Base-by-base conservation (phyloP, 2,888 invertebrate genomes). In the Pammene aurita region DNA sequence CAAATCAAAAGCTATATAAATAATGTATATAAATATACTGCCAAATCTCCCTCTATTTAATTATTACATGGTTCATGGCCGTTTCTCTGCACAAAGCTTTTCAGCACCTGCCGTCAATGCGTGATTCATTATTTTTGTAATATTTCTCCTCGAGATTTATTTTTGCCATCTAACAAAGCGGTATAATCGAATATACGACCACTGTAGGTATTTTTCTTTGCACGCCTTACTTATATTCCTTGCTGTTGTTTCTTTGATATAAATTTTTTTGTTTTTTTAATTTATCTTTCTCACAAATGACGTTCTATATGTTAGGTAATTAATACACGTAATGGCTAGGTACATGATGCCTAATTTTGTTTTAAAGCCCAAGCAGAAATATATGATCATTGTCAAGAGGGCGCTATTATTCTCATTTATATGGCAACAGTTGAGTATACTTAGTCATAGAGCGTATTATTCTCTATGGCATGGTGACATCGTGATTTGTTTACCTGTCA, bases 41-140 rank as follows among this genome's bases (percentile, higher is more conserved):
- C 14, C 14, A 6, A 14, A 0, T 46, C 14, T 46, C n/a, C 38
- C 38, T 38, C n/a, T 44, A 44, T 44, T 44, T n/a, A 44, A 5
- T n/a, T 46, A 16, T 14, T 46, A n/a, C 38, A 41, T 13, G 11
- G 56, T 11, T 56, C 16, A 16, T 7, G 16, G 41, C 41, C 38
- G 10, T 13, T 48, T 41, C 41, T 64, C 60, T 54, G 66, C 66
- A 41, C 35, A 16, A 35, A 38, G 41, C 42, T 55, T 62, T 61
- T 67, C 67, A 61, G 2, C 61, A 55, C 66, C 60, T 38, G 14
- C 42, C 55, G 44, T 55, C 18, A 41, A 11, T 46, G 13, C 58
- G 35, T 48, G 55, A 67, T 67, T 67, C 55, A 48, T 56, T 38
- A 18, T 54, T 48, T 14, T 16, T 48, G 13, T 42, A 67, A 55